Conservation (phyloP, 2,888 invertebrate genomes). For the Hemaris fuciformis region DNA sequence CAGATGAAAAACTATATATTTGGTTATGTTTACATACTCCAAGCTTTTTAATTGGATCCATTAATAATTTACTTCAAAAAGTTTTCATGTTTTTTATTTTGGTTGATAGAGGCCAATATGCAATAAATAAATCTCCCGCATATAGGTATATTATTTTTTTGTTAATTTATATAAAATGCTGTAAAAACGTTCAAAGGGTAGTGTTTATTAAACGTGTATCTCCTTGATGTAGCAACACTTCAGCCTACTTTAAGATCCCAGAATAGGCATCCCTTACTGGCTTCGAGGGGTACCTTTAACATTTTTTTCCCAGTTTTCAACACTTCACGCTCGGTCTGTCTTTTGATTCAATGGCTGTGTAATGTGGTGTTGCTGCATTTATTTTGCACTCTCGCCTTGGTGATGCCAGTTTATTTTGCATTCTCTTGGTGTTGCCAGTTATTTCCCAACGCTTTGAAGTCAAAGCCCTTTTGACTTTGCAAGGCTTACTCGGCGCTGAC, state of each 20-base stretch:
- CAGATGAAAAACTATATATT: too few relatives aligned
- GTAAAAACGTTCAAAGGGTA: not conserved
- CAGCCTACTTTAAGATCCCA: conserved; percentile 49
- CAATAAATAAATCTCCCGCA: too few relatives aligned
- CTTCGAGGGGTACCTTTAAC: conserved; percentile 58
- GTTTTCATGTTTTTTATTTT: too few relatives aligned
- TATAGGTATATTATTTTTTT: too few relatives aligned
- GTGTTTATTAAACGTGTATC: not conserved
- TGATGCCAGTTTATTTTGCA: conserved; percentile 68
- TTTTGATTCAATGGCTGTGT: conserved; percentile 80
- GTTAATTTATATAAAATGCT: not conserved
- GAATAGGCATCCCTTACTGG: conserved; percentile 60
- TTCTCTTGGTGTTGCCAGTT: conserved; percentile 71
- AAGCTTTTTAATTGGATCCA: too few relatives aligned
- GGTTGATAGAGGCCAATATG: too few relatives aligned
- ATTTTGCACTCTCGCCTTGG: conserved; percentile 73
- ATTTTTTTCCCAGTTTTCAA: conserved; percentile 76
- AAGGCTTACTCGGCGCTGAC: conserved; percentile 61
- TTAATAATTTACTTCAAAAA: too few relatives aligned
- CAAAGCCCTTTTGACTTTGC: conserved; percentile 75
- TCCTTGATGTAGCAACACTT: not conserved
- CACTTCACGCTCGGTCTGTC: conserved; percentile 77
- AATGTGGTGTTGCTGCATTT: conserved; percentile 77
- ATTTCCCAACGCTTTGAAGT: conserved; percentile 74
- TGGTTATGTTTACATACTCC: too few relatives aligned